Percentiles rank a stretch among this genome's conserved stretches.
These are phyloP conservation scores for Pongo abelii DNA, from an alignment of 2,113 vertebrate genomes.

Conservation along the genomic window DNA sequence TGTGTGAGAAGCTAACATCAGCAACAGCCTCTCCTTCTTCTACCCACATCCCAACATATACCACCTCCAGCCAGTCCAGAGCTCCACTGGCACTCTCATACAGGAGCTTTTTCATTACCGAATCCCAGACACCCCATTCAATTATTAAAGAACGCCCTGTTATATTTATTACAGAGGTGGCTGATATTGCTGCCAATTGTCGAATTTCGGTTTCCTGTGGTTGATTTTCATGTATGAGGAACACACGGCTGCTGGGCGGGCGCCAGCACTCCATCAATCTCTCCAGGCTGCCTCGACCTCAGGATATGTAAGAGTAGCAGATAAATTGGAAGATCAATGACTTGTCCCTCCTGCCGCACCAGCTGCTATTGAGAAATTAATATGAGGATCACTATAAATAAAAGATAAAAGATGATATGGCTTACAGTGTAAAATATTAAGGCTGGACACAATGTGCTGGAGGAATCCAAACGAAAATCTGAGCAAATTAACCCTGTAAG, in stretches of 20 bases:
- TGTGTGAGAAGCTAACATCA: neutral
- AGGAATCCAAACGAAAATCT: constrained; percentile 82
- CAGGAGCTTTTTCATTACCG: constrained; percentile 79
- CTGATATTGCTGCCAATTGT: constrained; percentile 83
- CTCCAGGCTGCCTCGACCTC: constrained; percentile 79
- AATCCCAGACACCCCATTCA: constrained; percentile 78
- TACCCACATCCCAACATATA: neutral
- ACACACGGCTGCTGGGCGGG: constrained; percentile 65
- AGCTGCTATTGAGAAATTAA: constrained; percentile 90
- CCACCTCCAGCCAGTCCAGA: neutral
- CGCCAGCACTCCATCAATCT: constrained; percentile 83
- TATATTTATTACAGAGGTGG: constrained; percentile 84
- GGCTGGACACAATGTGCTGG: constrained; percentile 79
- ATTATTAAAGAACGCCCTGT: constrained; percentile 83
- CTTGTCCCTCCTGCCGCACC: constrained; percentile 84
- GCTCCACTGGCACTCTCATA: neutral
- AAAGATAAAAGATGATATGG: constrained; percentile 90
- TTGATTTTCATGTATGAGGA: constrained; percentile 86
- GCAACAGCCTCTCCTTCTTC: neutral
- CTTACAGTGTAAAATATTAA: constrained; percentile 89
- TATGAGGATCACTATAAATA: constrained; percentile 89
- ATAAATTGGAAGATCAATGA: constrained; percentile 89
- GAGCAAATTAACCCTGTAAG: constrained; percentile 82
- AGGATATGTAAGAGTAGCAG: constrained; percentile 83
- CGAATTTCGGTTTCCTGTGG: constrained; percentile 83